Base-by-base conservation (phyloP, 1,140 invertebrate species). In the Oryctes rhinoceros region DNA sequence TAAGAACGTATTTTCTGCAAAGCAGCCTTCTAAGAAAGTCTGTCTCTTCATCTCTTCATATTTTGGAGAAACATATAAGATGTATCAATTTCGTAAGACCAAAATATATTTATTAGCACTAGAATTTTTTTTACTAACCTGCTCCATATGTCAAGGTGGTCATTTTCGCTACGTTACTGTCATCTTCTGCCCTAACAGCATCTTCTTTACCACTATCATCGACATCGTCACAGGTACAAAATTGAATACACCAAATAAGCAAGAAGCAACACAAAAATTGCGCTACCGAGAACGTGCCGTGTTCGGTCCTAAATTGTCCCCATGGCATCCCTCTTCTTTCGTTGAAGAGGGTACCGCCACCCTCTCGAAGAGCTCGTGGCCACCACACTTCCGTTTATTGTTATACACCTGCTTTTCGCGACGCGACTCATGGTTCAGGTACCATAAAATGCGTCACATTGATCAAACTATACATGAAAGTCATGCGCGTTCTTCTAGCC, bases 71-170 rank as follows among this genome's bases (percentile, higher is more conserved):
- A 30, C 24, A 30, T 30, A 30, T 30, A 30, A 2, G 2, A 30
- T 30, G 24, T 30, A 30, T 30, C 24, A 1, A 0, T 30, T 30
- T 30, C 24, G 24, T 30, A 30, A 30, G 24, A 2, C 24, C 24
- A 30, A 30, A n/a, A 30, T 30, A 0, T 30, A 30, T 30, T 30
- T 30, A n/a, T n/a, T n/a, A n/a, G n/a, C n/a, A n/a, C n/a, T n/a
- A n/a, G n/a, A n/a, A n/a, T 30, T 74, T 20, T 76, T 76, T 76
- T 15, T 76, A 48, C 47, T 76, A 15, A 76, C 75, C 75, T 30
- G 75, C 37, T 39, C 75, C 75, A 24, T 76, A 37, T 10, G 15
- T 76, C 39, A 76, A 48, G 37, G 75, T 76, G 15, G 75, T 15
- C 18, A 76, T 44, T 24, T 47, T 15, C n/a, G 10, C 37, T 4